These are phyloP conservation scores for Drosophila sp. DNA, from an alignment of 1,140 invertebrate genomes.

Conservation along the genomic window DNA sequence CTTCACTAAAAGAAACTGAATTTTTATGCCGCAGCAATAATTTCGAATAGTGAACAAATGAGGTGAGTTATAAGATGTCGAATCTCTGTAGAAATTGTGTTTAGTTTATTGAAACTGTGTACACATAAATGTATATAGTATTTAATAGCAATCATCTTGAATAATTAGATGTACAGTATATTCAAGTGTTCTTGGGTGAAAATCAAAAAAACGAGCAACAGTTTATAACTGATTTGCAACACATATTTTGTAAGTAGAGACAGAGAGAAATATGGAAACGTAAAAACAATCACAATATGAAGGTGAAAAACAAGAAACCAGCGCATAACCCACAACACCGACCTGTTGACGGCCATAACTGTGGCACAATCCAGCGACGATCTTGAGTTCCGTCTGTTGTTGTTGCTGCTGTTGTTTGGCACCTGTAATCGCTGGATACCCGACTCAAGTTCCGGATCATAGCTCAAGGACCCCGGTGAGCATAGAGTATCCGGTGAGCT, in stretches of 20 bases:
- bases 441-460: slow-evolving; percentile 66
- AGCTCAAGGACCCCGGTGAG: slow-evolving; percentile 58
- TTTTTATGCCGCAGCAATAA: no score
- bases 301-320: slow-evolving; percentile 7
- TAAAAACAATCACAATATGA: neutral
- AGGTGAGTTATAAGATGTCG: no score
- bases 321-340: slow-evolving; percentile 33
- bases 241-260: neutral
- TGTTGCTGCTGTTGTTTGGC: slow-evolving; percentile 38
- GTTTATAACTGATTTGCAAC: neutral
- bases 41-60: no score
- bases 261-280: neutral
- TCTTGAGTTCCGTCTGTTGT: neutral
- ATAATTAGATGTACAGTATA: no score
- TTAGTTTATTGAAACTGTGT: neutral
- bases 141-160: no score
- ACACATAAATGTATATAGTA: no score
- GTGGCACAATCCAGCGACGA: slow-evolving; percentile 68
- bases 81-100: no score
- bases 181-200: no score
- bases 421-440: slow-evolving; percentile 64
- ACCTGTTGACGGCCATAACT: slow-evolving; percentile 70
- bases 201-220: no score
- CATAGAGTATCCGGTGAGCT: slow-evolving; percentile 68
- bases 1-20: no score